phyloP scores from a whole-genome alignment of 2,888 invertebrate genomes.

The Dicycla oo region DNA sequence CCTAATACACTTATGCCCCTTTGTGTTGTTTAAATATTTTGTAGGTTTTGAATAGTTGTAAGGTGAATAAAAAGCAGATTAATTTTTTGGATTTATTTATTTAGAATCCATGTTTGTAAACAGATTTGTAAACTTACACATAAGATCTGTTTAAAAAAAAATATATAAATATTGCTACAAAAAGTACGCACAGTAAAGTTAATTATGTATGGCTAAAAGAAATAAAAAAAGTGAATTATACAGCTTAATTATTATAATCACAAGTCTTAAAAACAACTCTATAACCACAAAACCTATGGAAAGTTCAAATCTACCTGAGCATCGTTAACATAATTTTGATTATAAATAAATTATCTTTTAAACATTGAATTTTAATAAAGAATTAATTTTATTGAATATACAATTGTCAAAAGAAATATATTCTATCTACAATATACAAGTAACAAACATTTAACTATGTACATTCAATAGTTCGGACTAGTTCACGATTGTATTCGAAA shows the following conservation, averaged over 20 bases:
- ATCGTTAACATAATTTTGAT: slow-evolving; percentile 80
- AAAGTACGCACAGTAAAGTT: slow-evolving; percentile 81
- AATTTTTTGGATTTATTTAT: slow-evolving; percentile 87
- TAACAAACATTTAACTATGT: slow-evolving; percentile 90
- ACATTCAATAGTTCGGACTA: slow-evolving; percentile 90
- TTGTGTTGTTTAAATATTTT: not conserved
- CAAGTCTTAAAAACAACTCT: slow-evolving; percentile 76
- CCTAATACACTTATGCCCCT: no score
- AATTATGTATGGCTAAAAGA: slow-evolving; percentile 82
- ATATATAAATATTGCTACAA: slow-evolving; percentile 89
- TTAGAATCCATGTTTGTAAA: slow-evolving; percentile 89
- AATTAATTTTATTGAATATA: slow-evolving; percentile 85
- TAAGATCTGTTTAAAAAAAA: slow-evolving; percentile 87
- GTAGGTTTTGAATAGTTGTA: not conserved
- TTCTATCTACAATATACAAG: slow-evolving; percentile 90
- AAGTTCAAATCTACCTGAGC: slow-evolving; percentile 83
- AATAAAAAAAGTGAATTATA: slow-evolving; percentile 76
- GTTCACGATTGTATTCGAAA: slow-evolving; percentile 87
- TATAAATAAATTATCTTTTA: slow-evolving; percentile 84
- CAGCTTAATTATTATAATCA: slow-evolving; percentile 81
- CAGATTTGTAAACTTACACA: slow-evolving; percentile 88
- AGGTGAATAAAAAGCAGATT: slow-evolving; percentile 25
- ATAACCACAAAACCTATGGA: slow-evolving; percentile 74
- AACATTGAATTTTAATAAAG: slow-evolving; percentile 84
- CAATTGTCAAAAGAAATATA: slow-evolving; percentile 88